Evolutionary conservation across 2,113 vertebrate species (phyloP).

Genomic region (Chamaea fasciata): DNA sequence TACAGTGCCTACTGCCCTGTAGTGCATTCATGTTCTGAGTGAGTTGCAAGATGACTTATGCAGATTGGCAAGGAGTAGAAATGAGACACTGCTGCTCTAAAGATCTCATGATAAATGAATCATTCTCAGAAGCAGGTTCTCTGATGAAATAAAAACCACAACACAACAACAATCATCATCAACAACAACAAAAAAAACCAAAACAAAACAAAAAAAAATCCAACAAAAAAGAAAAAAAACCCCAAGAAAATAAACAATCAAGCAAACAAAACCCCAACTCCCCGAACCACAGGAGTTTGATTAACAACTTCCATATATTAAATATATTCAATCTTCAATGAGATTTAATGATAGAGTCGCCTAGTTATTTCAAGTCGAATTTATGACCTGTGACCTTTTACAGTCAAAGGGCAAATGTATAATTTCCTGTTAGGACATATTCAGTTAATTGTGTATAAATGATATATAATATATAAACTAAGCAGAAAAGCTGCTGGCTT

Average conservation of each 20-base stretch:
- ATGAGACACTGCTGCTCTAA: not conserved
- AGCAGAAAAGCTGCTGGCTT: not conserved
- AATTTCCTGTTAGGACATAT: not conserved
- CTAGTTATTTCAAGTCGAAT: not conserved
- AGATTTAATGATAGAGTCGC: not conserved
- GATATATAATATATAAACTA: not conserved
- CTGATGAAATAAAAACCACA: not conserved
- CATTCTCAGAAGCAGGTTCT: not conserved
- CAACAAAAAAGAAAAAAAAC: no score
- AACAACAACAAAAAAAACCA: not conserved
- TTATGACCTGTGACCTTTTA: not conserved
- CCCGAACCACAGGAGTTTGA: not conserved
- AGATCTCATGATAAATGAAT: not conserved
- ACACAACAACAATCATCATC: not conserved
- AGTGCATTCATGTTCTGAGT: not conserved
- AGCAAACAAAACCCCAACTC: rapidly evolving
- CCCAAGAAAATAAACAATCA: not conserved
- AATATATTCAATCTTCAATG: not conserved
- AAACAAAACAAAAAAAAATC: no score
- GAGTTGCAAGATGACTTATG: not conserved
- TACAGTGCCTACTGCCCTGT: not conserved
- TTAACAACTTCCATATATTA: not conserved
- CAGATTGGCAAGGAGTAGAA: not conserved
- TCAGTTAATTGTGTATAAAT: not conserved
- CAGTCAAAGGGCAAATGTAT: not conserved